Conservation (phyloP, 2,888 invertebrate genomes). For the Plebejus melissa region DNA sequence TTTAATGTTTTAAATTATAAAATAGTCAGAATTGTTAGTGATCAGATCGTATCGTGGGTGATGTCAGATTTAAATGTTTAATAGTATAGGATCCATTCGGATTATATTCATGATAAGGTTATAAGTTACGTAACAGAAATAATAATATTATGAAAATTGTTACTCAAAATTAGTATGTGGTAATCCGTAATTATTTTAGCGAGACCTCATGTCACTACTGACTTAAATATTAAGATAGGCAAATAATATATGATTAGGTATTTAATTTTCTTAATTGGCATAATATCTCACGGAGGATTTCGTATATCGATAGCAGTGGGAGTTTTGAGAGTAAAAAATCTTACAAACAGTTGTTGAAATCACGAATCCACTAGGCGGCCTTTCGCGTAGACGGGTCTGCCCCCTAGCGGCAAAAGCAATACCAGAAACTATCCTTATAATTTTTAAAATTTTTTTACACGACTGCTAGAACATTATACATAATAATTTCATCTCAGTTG, state of each 20-base stretch:
- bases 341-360: neutral
- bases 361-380: neutral
- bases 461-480: neutral
- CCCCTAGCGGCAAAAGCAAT: neutral
- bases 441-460: too few species aligned
- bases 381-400: neutral
- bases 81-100: neutral
- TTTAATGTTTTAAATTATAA: constrained; percentile 23
- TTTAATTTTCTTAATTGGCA: constrained; percentile 9
- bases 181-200: constrained; percentile 6
- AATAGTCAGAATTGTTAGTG: constrained; percentile 21
- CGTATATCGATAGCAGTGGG: neutral
- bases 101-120: constrained; percentile 23
- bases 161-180: constrained; percentile 22
- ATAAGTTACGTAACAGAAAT: constrained; percentile 1
- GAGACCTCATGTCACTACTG: constrained; percentile 4
- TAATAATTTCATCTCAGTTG: neutral
- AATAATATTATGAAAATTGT: constrained; percentile 16
- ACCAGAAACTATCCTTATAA: neutral
- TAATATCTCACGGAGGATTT: constrained; percentile 15
- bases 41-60: constrained; percentile 7
- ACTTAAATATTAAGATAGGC: constrained; percentile 11
- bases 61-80: constrained; percentile 25
- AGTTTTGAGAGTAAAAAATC: neutral
- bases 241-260: constrained; percentile 7